Percentiles rank a stretch among this genome's conserved stretches.
phyloP scores from a whole-genome alignment of 2,888 invertebrate species.

The Sphecodes monilicornis region DNA sequence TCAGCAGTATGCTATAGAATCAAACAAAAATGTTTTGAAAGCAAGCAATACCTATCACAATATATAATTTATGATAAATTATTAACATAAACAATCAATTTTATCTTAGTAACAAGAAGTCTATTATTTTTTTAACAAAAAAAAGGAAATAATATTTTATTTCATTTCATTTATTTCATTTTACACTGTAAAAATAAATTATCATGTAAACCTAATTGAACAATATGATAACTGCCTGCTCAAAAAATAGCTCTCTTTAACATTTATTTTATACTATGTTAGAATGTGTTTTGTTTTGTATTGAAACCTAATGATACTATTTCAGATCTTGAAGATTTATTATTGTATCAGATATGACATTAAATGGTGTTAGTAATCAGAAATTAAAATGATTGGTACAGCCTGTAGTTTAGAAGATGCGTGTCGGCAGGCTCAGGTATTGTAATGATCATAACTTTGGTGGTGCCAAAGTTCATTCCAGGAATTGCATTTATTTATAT shows the following conservation, averaged over 20 bases:
- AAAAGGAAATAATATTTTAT: neutral
- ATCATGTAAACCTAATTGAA: no score
- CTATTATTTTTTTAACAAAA: neutral
- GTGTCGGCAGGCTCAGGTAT: slow-evolving; percentile 82
- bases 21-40: neutral
- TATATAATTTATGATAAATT: neutral
- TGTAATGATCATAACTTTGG: neutral
- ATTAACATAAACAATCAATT: neutral
- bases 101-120: neutral
- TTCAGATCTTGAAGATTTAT: slow-evolving; percentile 77
- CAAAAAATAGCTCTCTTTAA: neutral
- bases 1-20: neutral
- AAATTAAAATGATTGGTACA: slow-evolving; percentile 82
- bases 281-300: slow-evolving; percentile 6
- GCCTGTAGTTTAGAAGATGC: slow-evolving; percentile 82
- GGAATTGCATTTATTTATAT: neutral
- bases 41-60: neutral
- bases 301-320: slow-evolving; percentile 44
- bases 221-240: neutral
- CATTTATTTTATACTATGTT: neutral
- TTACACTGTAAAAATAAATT: neutral
- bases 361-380: slow-evolving; percentile 73
- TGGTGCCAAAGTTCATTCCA: neutral
- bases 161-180: neutral
- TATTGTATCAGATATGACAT: slow-evolving; percentile 78